Conservation (phyloP, 2,113 vertebrate genomes). For the Pangasianodon hypophthalmus region DNA sequence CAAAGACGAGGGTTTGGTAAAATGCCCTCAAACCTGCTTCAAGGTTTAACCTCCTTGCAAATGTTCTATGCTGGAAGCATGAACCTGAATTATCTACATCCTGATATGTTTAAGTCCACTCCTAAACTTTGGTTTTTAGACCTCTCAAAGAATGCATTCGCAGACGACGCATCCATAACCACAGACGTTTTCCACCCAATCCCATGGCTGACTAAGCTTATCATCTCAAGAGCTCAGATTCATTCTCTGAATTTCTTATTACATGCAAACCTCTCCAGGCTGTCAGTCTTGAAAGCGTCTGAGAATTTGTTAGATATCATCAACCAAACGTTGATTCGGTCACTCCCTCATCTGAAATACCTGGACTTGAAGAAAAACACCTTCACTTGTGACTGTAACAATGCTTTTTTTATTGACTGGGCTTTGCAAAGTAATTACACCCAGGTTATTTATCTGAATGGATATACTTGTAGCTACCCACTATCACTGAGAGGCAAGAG, state of each 20-base stretch:
- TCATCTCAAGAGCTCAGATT: constrained; percentile 60
- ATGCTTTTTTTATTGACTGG: constrained; percentile 68
- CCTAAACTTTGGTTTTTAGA: constrained; percentile 66
- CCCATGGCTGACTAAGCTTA: constrained; percentile 62
- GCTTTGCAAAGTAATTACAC: constrained; percentile 52
- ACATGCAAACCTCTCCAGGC: constrained; percentile 57
- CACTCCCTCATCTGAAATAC: constrained; percentile 62
- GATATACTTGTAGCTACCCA: constrained; percentile 73
- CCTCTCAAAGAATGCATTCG: constrained; percentile 67
- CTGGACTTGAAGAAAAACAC: constrained; percentile 69
- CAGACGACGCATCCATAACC: constrained; percentile 39
- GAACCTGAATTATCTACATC: constrained; percentile 52
- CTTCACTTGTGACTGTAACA: constrained; percentile 73
- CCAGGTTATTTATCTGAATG: constrained; percentile 68
- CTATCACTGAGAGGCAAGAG: constrained; percentile 45
- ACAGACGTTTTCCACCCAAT: constrained; percentile 63
- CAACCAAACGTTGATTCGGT: constrained; percentile 29
- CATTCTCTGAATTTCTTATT: constrained; percentile 68
- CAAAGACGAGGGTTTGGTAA: constrained; percentile 57
- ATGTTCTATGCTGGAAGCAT: constrained; percentile 59
- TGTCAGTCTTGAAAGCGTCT: constrained; percentile 64
- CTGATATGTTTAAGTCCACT: constrained; percentile 61
- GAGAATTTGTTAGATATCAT: constrained; percentile 65
- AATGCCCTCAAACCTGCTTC: constrained; percentile 67
- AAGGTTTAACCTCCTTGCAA: constrained; percentile 69